Percentiles rank a stretch among this genome's conserved stretches.
Evolutionary conservation across 2,797 vertebrate species (phyloP).

Genomic region (Trematomus bernacchii): DNA sequence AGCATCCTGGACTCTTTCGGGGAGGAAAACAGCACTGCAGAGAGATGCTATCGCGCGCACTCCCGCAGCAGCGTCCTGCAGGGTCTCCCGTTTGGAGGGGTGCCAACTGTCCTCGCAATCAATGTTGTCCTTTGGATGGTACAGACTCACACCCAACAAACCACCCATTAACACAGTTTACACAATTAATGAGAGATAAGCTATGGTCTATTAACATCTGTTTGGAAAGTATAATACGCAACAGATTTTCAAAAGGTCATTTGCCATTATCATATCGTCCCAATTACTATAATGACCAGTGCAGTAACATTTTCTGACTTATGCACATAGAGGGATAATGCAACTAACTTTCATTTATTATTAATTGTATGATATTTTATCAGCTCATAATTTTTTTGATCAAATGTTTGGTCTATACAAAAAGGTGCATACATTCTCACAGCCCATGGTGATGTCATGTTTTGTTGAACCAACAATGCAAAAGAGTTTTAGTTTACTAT

Average conservation of each 20-base stretch:
- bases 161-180: not conserved
- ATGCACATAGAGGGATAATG: not conserved
- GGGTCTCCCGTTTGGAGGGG: slow-evolving; percentile 93
- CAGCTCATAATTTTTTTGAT: not conserved
- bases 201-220: not conserved
- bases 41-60: slow-evolving; percentile 89
- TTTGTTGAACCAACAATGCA: too few species aligned
- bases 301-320: not conserved
- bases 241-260: not conserved
- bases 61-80: slow-evolving; percentile 93
- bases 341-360: not conserved
- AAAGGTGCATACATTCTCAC: not conserved
- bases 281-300: not conserved
- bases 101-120: slow-evolving; percentile 94
- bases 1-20: slow-evolving; percentile 60
- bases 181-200: slow-evolving; percentile 1
- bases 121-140: slow-evolving; percentile 95
- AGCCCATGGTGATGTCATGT: not conserved
- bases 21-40: slow-evolving; percentile 85
- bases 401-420: not conserved
- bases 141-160: slow-evolving; percentile 44
- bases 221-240: not conserved
- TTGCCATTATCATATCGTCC: not conserved
- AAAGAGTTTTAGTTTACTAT: not conserved
- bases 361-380: not conserved